phyloP scores from a whole-genome alignment of 2,113 vertebrate genomes.

The Catharus bicknelli region DNA sequence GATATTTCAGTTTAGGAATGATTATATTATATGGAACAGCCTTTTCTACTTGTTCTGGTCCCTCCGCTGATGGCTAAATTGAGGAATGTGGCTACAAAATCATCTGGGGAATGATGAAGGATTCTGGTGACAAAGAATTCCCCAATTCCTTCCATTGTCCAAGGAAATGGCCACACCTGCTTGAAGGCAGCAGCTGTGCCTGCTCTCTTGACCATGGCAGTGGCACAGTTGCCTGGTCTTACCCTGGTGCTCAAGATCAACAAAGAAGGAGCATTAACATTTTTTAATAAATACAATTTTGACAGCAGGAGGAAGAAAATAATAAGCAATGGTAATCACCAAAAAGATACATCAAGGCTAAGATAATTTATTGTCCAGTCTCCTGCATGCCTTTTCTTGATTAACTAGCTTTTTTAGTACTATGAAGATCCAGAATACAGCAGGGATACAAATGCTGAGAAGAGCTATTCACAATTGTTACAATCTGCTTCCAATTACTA shows the following conservation, averaged over 20 bases:
- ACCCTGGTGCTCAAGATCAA: accelerated
- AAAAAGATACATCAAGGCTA: not conserved
- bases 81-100: not conserved
- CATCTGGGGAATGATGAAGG: not conserved
- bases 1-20: not conserved
- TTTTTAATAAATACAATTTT: not conserved
- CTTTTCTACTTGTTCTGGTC: not conserved
- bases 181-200: not conserved
- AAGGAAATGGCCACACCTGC: not conserved
- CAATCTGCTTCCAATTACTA: not conserved
- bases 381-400: not conserved
- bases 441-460: not conserved
- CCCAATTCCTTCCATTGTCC: not conserved
- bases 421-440: not conserved
- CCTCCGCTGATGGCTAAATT: not conserved
- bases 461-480: not conserved
- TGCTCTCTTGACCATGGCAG: not conserved
- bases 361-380: not conserved
- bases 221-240: not conserved
- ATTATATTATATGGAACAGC: not conserved
- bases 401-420: not conserved
- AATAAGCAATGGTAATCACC: not conserved
- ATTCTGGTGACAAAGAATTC: not conserved
- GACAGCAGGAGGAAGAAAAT: not conserved
- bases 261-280: not conserved